Base-by-base conservation (phyloP, 1,140 invertebrate species). In the Pinna nobilis region DNA sequence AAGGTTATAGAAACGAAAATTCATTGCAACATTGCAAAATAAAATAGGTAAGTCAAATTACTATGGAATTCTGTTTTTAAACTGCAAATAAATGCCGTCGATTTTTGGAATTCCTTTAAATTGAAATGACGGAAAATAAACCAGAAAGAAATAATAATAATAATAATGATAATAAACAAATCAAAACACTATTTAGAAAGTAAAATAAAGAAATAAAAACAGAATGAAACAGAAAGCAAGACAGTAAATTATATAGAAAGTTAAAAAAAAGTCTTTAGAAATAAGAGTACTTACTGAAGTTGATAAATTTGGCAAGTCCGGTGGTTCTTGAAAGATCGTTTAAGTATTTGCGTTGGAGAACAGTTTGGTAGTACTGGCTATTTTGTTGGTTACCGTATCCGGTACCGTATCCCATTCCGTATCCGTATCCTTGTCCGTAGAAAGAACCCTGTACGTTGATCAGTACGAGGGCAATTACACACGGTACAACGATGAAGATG, bases 401-500 rank as follows among this genome's bases (percentile, higher is more conserved):
- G 6, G n/a, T 30, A 23, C 20, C 15, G 33, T 37, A 33, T 23
- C 35, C 39, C 2, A 59, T 6, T 18, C 6, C 55, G 30, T 20
- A 25, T 13, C 23, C 18, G 18, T n/a, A 18, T 25, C 37, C 59
- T 2, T 33, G 20, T 15, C 23, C 20, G 4, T 41, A 41, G 20
- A 25, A 63, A 18, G n/a, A 2, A 23, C 59, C 59, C 11, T 63
- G 35, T 9, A 63, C 59, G 28, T n/a, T 35, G 25, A 63, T 37
- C 7, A 63, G 7, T n/a, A 35, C 59, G 35, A 63, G 23, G 18
- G 59, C 59, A 23, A 63, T 63, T 23, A 63, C 35, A 25, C 59
- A 63, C 18, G 59, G 59, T 20, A 63, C 18, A 15, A 63, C 23
- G 32, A 63, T 44, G 32, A 63, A 63, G 23, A 63, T 41, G 39